phyloP scores from a whole-genome alignment of 2,797 vertebrate genomes.

The Sebastes nivosus region DNA sequence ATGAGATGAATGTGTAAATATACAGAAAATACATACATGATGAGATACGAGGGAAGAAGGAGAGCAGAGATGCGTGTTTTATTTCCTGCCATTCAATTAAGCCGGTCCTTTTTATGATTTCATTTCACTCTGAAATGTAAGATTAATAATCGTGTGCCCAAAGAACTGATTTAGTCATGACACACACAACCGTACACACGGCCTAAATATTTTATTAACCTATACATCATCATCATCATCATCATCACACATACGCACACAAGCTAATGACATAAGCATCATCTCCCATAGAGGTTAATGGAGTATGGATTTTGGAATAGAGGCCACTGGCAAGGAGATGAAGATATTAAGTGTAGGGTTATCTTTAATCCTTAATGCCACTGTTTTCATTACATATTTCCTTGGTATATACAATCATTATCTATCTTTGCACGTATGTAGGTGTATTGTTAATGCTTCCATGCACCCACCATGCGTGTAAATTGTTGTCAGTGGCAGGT shows the following conservation, averaged over 20 bases:
- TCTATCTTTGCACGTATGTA: background rate
- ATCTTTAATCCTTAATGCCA: slow-evolving; percentile 41
- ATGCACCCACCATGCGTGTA: background rate
- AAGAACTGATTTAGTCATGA: slow-evolving; percentile 38
- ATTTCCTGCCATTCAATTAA: slow-evolving; percentile 17
- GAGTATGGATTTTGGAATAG: slow-evolving; percentile 69
- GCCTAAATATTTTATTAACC: slow-evolving; percentile 45
- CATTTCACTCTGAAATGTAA: slow-evolving; percentile 28
- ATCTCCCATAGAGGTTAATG: slow-evolving; percentile 66
- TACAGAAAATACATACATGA: background rate
- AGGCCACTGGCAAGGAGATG: slow-evolving; percentile 46
- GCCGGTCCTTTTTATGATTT: slow-evolving; percentile 28
- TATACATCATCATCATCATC: slow-evolving; percentile 42
- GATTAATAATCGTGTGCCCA: slow-evolving; percentile 30
- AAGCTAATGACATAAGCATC: slow-evolving; percentile 60
- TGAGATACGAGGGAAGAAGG: background rate
- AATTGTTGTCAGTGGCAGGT: background rate
- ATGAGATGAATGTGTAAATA: background rate
- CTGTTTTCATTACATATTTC: slow-evolving; percentile 42
- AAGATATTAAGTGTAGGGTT: slow-evolving; percentile 45
- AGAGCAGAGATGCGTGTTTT: slow-evolving; percentile 11
- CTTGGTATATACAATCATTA: background rate
- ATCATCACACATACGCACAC: slow-evolving; percentile 28
- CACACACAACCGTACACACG: slow-evolving; percentile 14
- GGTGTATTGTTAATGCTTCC: background rate